Conservation (phyloP, 2,797 vertebrate genomes). For the Falco cherrug region DNA sequence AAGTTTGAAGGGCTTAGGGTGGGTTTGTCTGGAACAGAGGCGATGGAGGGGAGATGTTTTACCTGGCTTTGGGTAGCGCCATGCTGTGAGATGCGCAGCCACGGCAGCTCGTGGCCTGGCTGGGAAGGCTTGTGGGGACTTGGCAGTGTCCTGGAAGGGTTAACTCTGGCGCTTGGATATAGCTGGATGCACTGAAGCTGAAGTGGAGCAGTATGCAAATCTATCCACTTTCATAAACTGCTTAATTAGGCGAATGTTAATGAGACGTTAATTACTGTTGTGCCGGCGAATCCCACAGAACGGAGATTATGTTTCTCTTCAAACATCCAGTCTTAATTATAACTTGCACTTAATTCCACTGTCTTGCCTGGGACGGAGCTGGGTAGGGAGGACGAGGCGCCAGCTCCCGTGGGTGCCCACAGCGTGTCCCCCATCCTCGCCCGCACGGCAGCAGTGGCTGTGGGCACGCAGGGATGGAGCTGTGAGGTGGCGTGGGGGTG, state of each 20-base stretch:
- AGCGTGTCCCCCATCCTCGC: background rate
- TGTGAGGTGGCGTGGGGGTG: rapidly evolving
- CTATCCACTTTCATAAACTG: constrained; percentile 81
- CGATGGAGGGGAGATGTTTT: background rate
- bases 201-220: constrained; percentile 75
- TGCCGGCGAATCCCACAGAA: constrained; percentile 79
- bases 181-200: constrained; percentile 59
- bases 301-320: constrained; percentile 82
- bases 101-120: background rate
- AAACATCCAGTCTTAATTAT: constrained; percentile 83
- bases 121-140: background rate
- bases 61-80: background rate
- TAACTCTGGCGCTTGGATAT: constrained; percentile 55
- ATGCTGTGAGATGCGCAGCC: background rate
- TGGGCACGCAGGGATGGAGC: background rate
- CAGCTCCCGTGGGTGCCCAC: background rate
- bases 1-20: background rate
- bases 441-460: rapidly evolving
- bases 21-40: background rate
- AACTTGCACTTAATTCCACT: constrained; percentile 74
- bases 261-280: constrained; percentile 86
- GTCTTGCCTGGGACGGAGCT: constrained; percentile 34
- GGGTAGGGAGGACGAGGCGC: background rate
- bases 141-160: constrained; percentile 43
- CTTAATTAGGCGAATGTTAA: constrained; percentile 85